Conservation (phyloP, 2,797 vertebrate genomes). For the Syncerus caffer region DNA sequence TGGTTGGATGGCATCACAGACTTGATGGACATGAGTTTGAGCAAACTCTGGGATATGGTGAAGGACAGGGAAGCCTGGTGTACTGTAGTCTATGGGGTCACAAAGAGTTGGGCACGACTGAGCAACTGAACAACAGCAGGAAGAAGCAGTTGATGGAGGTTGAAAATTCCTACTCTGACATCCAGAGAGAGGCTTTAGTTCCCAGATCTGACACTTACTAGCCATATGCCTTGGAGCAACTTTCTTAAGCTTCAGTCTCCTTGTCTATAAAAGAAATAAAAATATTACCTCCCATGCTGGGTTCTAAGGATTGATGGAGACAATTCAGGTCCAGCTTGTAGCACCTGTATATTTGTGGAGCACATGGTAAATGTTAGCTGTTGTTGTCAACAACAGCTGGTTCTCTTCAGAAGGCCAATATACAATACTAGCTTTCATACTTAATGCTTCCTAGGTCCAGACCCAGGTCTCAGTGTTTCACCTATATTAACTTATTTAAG, state of each 20-base stretch:
- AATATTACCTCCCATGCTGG: background rate
- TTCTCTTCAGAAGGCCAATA: background rate
- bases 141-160: background rate
- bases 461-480: background rate
- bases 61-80: background rate
- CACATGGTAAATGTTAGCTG: background rate
- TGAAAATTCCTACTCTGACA: background rate
- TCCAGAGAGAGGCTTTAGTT: background rate
- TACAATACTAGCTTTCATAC: background rate
- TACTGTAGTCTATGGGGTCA: background rate
- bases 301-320: background rate
- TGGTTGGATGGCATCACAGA: background rate
- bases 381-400: background rate
- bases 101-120: background rate
- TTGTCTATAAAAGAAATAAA: background rate
- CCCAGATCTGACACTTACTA: background rate
- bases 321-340: accelerated
- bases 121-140: background rate
- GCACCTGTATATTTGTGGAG: background rate
- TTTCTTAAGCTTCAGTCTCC: background rate
- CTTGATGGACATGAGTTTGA: background rate
- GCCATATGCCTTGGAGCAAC: background rate
- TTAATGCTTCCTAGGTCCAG: background rate
- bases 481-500: background rate
- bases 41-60: background rate